Conservation (phyloP, 2,797 vertebrate species). For the Nyctalus aviator region DNA sequence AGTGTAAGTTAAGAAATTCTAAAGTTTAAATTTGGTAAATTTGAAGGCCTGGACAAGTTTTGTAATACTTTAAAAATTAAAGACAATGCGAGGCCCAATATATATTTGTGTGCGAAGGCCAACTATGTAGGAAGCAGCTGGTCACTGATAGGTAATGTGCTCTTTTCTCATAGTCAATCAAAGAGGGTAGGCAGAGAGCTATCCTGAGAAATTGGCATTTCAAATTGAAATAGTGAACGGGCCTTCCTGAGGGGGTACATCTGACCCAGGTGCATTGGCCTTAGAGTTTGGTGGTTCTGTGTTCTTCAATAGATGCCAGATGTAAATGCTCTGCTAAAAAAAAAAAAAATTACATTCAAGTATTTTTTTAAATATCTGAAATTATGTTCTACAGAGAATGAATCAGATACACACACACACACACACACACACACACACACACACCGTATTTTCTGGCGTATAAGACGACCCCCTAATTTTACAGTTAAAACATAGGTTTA, state of each 20-base stretch:
- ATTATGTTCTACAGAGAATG: slow-evolving; percentile 6
- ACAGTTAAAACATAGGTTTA: no score
- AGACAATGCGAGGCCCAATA: neutral
- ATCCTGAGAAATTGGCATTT: neutral
- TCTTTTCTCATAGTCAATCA: neutral
- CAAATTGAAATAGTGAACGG: neutral
- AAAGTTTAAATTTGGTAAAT: slow-evolving; percentile 35
- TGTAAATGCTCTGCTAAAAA: neutral
- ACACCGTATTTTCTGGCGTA: no score
- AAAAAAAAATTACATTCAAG: neutral
- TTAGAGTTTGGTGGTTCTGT: neutral
- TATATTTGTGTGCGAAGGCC: neutral
- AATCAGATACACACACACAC: neutral
- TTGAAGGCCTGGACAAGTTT: neutral
- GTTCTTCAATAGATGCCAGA: neutral
- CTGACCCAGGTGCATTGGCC: neutral
- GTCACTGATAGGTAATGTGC: neutral
- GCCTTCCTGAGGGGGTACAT: neutral
- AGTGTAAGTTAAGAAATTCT: neutral
- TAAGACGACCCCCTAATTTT: no score
- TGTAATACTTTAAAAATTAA: slow-evolving; percentile 18
- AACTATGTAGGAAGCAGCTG: neutral
- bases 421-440: no score
- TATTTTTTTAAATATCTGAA: neutral
- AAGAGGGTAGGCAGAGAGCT: neutral